phyloP scores from a whole-genome alignment of 2,113 vertebrate genomes.

The Prolemur simus region DNA sequence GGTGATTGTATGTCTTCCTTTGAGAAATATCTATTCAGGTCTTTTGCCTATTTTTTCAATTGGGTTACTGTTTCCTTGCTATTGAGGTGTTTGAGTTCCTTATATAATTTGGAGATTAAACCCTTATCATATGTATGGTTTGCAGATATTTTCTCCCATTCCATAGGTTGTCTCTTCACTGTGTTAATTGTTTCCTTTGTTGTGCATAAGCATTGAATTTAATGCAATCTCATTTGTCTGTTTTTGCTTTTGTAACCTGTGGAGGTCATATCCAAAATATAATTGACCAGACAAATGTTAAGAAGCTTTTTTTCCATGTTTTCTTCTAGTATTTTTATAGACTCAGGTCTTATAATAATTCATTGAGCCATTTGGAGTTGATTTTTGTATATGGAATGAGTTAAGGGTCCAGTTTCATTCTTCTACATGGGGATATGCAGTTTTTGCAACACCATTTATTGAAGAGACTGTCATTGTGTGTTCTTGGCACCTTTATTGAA shows the following conservation, averaged over 20 bases:
- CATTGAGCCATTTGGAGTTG: too few relatives aligned
- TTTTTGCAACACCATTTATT: too few relatives aligned
- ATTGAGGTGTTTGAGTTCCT: not conserved
- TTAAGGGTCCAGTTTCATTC: too few relatives aligned
- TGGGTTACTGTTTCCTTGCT: not conserved
- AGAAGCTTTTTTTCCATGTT: too few relatives aligned
- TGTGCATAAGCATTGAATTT: not conserved
- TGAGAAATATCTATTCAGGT: not conserved
- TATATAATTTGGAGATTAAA: not conserved
- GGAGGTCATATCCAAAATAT: not conserved
- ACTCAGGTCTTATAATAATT: too few relatives aligned
- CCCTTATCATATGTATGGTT: not conserved
- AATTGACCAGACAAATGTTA: not conserved
- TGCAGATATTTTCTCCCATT: not conserved
- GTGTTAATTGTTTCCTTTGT: not conserved
- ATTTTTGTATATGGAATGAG: too few relatives aligned
- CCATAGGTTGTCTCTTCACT: not conserved
- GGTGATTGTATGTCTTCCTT: not conserved
- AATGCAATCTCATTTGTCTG: not conserved
- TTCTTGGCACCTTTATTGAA: too few relatives aligned
- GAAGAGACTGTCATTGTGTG: too few relatives aligned
- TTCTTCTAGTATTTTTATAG: too few relatives aligned
- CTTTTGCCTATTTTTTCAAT: not conserved
- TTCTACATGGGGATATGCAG: too few relatives aligned
- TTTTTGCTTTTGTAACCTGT: not conserved